These are phyloP conservation scores for Diploptera punctata DNA, from an alignment of 2,888 invertebrate species.

Conservation along the genomic window DNA sequence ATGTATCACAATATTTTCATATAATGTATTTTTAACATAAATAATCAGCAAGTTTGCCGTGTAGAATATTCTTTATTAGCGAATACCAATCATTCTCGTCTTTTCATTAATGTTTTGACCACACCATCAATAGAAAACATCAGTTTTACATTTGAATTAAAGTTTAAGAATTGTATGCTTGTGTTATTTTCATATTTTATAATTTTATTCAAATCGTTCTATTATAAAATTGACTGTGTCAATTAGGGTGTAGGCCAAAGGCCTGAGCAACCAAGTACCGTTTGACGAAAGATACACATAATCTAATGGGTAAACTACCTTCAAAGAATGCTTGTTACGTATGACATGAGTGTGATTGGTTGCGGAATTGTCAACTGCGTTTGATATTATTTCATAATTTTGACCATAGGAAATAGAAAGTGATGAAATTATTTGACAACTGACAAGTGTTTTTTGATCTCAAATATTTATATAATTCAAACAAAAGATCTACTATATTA, in stretches of 20 bases:
- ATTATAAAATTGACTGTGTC: not conserved
- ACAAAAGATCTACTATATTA: too few relatives aligned
- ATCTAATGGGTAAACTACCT: not conserved
- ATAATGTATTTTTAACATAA: slow-evolving; percentile 11
- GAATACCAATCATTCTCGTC: not conserved
- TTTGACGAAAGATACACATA: not conserved
- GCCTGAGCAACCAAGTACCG: not conserved
- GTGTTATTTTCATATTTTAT: not conserved
- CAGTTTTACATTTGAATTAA: too few relatives aligned
- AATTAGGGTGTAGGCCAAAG: slow-evolving; percentile 16
- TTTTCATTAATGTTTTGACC: not conserved
- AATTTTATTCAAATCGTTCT: not conserved
- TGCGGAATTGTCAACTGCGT: too few relatives aligned
- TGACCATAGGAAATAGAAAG: too few relatives aligned
- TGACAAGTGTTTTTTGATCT: too few relatives aligned
- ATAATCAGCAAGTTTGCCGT: not conserved
- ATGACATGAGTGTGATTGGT: too few relatives aligned
- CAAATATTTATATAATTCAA: too few relatives aligned
- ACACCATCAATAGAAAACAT: not conserved
- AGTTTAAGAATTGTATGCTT: not conserved
- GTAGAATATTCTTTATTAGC: not conserved
- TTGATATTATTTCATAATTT: too few relatives aligned
- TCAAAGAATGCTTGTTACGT: not conserved
- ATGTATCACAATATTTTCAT: slow-evolving; percentile 46
- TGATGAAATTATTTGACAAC: too few relatives aligned